Conservation (phyloP, 2,888 invertebrate genomes). For the Caenorhabditis sinica region DNA sequence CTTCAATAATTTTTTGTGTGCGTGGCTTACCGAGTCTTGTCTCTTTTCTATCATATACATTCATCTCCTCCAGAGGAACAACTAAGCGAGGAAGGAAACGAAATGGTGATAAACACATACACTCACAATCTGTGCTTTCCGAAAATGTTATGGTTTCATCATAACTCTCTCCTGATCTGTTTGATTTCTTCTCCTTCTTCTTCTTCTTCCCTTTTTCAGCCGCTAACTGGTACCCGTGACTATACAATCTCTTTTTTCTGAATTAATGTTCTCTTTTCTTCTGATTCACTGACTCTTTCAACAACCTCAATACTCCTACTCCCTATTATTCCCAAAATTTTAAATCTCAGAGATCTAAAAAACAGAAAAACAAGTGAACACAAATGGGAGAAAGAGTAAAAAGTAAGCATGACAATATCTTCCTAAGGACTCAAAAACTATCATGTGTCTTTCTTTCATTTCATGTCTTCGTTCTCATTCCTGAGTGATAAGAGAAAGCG, state of each 20-base stretch:
- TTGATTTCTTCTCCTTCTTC: slow-evolving; percentile 19
- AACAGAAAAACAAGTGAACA: slow-evolving; percentile 12
- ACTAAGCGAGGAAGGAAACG: neutral
- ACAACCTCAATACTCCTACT: neutral
- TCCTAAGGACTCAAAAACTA: slow-evolving; percentile 21
- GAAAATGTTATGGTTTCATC: slow-evolving; percentile 52
- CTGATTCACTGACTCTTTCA: neutral
- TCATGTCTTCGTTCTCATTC: slow-evolving; percentile 31
- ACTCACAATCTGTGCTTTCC: slow-evolving; percentile 40
- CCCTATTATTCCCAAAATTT: neutral
- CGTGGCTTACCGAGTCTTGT: slow-evolving; percentile 35
- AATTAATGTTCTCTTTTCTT: neutral
- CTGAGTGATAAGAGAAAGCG: slow-evolving; percentile 42
- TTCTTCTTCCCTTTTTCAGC: slow-evolving; percentile 11
- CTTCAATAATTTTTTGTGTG: slow-evolving; percentile 31
- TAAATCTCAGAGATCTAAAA: slow-evolving; percentile 8
- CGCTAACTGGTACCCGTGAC: slow-evolving; percentile 1
- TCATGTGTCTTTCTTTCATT: slow-evolving; percentile 40
- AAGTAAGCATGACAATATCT: slow-evolving; percentile 19
- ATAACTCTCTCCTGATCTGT: slow-evolving; percentile 44
- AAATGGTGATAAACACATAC: slow-evolving; percentile 44
- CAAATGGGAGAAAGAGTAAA: slow-evolving; percentile 1
- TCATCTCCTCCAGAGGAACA: slow-evolving; percentile 18
- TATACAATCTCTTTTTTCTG: neutral
- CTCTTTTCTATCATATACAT: slow-evolving; percentile 27